Evolutionary conservation across 2,888 invertebrate species (phyloP), one percentile per base, ranked within the genome.

Genomic region (Heliconius charithonia): DNA sequence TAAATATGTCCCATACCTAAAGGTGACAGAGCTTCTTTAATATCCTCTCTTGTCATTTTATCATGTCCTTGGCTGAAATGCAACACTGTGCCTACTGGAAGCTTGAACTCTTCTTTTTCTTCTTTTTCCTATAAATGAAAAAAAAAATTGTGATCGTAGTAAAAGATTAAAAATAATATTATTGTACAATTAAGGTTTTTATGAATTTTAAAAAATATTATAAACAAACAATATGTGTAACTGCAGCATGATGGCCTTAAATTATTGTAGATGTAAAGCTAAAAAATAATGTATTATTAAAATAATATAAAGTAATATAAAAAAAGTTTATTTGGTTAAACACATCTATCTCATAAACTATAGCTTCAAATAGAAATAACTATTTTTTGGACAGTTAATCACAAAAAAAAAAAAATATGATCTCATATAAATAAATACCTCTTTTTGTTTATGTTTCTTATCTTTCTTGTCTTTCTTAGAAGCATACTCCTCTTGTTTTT

Each of bases 31-130:
- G 96, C 96, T 78, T 96, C 96, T 86, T 97, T 98, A 41, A 98
- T 96, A 83, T 96, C 95, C 88, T 98, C 98, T 56, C 98, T 95
- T 2, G 96, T 93, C 86, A 95, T 92, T 63, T 95, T 96, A 22
- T 96, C 96, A 3, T 95, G 93, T 29, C 96, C 92, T 19, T 97
- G 96, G 56, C 95, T 95, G 84, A 98, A 96, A 84, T 97, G 96
- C 27, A 98, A 89, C 41, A 98, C 95, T 2, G 97, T 96, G 56
- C 98, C 98, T 83, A 96, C 97, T 0, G 97, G 97, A 75, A 97
- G 91, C 78, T 95, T 95, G 72, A 95, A 88, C 25, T 89, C 87
- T 9, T 87, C 84, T 76, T 90, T 88, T 3, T 83, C 85, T 86
- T 90, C 84, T 72, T 82, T 83, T n/a, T 41, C 65, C 82, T 85